Evolutionary conservation across 2,113 vertebrate genomes (phyloP).

Genomic region (zebrafish (Danio rerio)): GRCz12tu NC_133196.1:438001-438500

Average conservation of each 20-base stretch:
- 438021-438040: too few species aligned
- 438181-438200: conserved; percentile 7
- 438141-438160: background rate
- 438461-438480: background rate
- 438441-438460: too few species aligned
- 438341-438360: conserved; percentile 88
- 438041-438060: background rate
- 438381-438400: too few species aligned
- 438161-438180: background rate
- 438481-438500: background rate
- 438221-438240: conserved; percentile 83
- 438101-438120: too few species aligned
- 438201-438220: conserved; percentile 6
- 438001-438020: too few species aligned
- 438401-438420: too few species aligned
- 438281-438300: conserved; percentile 86
- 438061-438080: too few species aligned
- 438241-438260: conserved; percentile 80
- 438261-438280: conserved; percentile 78
- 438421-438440: conserved; percentile 69
- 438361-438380: background rate
- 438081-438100: too few species aligned
- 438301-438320: conserved; percentile 90
- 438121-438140: too few species aligned
- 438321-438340: conserved; percentile 89